Evolutionary conservation across 2,797 vertebrate species (phyloP), one percentile per base, ranked within the genome.

Genomic region (Poeciliopsis presidionis): DNA sequence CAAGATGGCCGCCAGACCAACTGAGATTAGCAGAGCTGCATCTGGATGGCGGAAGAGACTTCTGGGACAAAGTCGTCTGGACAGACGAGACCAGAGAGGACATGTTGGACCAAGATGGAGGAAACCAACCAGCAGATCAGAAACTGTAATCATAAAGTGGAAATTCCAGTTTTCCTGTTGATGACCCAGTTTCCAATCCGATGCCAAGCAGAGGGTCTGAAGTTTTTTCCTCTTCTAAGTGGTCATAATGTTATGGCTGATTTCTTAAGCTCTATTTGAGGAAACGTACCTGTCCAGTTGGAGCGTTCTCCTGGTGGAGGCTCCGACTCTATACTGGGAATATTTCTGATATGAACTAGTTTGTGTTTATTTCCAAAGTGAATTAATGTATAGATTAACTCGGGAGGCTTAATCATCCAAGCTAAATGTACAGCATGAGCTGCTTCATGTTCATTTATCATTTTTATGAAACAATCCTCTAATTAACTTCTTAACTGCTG

Each of bases 231-330:
- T 57, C 11, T 28, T 57, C 25, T 28, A 28, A 57, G n/a, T 57
- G 55, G 55, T 57, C 55, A 57, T 57, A 28, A 57, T 57, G 55
- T 57, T 57, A 28, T 57, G 55, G 55, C n/a, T 57, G 55, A 57
- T 57, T 12, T 49, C 16, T 49, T 47, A 47, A 18, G 46, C 46
- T 47, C 46, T 18, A 47, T 47, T 47, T 49, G 14, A 47, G 46
- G 16, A 47, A 16, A 47, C 5, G 5, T 20, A 49, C 47, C 16
- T 20, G 47, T 49, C 47, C 47, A 49, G 47, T 49, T 49, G 47
- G 46, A 47, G 46, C 1, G 4, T 16, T 47, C 14, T 47, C 14
- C 14, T 47, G 46, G 14, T 16, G 13, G 16, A 49, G 5, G 0
- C 47, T 20, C 47, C 47, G 5, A 20, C 16, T 49, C 47, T 18